phyloP scores from a whole-genome alignment of 2,797 vertebrate genomes.

The Uromys caudimaculatus region DNA sequence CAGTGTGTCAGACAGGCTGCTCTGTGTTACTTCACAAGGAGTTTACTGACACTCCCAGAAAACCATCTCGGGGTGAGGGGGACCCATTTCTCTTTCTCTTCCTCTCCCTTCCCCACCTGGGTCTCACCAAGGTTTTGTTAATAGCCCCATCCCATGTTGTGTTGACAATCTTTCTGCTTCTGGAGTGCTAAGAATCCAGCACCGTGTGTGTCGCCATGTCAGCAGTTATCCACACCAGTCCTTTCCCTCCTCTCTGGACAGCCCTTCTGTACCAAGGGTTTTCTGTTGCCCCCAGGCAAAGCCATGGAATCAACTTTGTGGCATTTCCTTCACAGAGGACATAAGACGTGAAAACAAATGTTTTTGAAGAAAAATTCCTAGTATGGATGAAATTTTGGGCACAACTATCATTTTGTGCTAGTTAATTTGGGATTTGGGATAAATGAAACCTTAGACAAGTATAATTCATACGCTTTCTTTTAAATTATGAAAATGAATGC shows the following conservation, averaged over 20 bases:
- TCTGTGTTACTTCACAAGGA: not conserved
- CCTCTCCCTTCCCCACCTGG: not conserved
- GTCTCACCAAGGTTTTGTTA: not conserved
- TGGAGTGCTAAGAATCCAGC: not conserved
- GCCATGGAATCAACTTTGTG: not conserved
- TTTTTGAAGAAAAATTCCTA: slow-evolving; percentile 45
- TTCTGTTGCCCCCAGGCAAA: not conserved
- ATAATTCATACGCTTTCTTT: slow-evolving; percentile 7
- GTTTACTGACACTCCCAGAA: not conserved
- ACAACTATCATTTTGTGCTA: not conserved
- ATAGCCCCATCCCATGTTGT: not conserved
- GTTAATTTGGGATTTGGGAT: not conserved
- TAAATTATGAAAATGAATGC: not conserved
- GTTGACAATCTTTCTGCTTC: not conserved
- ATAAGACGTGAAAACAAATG: slow-evolving; percentile 30
- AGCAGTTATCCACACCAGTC: not conserved
- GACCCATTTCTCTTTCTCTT: not conserved
- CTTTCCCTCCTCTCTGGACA: not conserved
- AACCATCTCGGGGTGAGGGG: not conserved
- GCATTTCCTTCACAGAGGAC: not conserved
- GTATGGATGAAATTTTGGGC: not conserved
- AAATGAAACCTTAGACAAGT: slow-evolving; percentile 10
- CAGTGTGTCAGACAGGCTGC: not conserved
- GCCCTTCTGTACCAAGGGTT: not conserved
- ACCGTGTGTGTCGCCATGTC: not conserved